Conservation (phyloP, 2,113 vertebrate genomes). For the Alexandromys fortis region DNA sequence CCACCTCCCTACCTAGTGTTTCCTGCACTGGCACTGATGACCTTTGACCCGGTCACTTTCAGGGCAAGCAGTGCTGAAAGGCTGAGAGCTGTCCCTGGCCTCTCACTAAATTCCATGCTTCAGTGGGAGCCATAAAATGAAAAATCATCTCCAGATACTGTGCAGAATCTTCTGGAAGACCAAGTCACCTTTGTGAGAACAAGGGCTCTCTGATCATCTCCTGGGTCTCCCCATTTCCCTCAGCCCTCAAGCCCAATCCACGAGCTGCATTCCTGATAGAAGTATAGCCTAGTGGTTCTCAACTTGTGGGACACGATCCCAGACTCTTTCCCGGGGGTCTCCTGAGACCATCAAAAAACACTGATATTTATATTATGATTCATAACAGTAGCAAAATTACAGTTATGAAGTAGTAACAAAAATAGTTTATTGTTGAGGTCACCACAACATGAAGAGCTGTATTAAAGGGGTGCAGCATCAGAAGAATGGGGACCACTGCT, state of each 20-base stretch:
- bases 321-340: not conserved
- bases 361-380: not conserved
- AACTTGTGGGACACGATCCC: not conserved
- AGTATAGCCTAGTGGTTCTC: not conserved
- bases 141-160: not conserved
- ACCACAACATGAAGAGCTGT: not conserved
- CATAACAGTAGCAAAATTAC: not conserved
- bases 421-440: not conserved
- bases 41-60: not conserved
- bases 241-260: not conserved
- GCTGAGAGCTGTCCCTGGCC: not conserved
- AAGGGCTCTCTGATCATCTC: too few relatives aligned
- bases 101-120: not conserved
- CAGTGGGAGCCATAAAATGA: not conserved
- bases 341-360: not conserved
- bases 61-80: not conserved
- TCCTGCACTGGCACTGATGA: not conserved
- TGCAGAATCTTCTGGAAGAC: not conserved
- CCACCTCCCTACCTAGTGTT: too few relatives aligned
- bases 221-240: fast-evolving
- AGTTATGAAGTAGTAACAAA: not conserved
- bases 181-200: not conserved
- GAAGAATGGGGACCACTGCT: not conserved
- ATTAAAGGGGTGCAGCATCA: not conserved
- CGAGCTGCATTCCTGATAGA: not conserved